Conservation (phyloP, 1,140 invertebrate species). For the Cryptotermes secundus region DNA sequence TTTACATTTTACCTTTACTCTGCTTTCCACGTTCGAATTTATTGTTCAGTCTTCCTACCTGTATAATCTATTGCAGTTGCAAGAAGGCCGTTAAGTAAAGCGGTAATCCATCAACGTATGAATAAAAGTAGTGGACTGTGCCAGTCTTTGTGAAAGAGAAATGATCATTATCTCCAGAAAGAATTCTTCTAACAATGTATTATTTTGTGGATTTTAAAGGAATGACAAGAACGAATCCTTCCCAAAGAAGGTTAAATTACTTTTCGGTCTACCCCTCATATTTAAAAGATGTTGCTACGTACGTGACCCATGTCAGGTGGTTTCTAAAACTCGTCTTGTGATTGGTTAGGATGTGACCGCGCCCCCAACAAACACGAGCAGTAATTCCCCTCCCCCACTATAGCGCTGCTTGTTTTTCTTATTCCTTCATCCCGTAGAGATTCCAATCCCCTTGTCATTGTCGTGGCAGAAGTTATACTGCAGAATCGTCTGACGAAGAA, state of each 20-base stretch:
- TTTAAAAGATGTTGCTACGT: neutral
- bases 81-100: too few relatives aligned
- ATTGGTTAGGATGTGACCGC: neutral
- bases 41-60: too few relatives aligned
- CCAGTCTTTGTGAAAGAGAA: too few relatives aligned
- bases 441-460: neutral
- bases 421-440: neutral
- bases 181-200: neutral
- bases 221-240: neutral
- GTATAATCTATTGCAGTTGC: too few relatives aligned
- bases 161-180: neutral
- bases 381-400: neutral
- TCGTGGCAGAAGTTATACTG: neutral
- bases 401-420: neutral
- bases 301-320: neutral
- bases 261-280: neutral
- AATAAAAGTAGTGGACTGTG: too few relatives aligned
- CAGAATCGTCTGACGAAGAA: neutral
- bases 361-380: neutral
- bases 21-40: too few relatives aligned
- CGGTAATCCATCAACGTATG: too few relatives aligned
- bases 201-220: neutral
- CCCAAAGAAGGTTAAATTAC: neutral
- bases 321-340: neutral
- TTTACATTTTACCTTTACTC: too few relatives aligned